These are phyloP conservation scores for Pantherophis alleghaniensis DNA, from an alignment of 2,797 vertebrate species.

Conservation along the genomic window DNA sequence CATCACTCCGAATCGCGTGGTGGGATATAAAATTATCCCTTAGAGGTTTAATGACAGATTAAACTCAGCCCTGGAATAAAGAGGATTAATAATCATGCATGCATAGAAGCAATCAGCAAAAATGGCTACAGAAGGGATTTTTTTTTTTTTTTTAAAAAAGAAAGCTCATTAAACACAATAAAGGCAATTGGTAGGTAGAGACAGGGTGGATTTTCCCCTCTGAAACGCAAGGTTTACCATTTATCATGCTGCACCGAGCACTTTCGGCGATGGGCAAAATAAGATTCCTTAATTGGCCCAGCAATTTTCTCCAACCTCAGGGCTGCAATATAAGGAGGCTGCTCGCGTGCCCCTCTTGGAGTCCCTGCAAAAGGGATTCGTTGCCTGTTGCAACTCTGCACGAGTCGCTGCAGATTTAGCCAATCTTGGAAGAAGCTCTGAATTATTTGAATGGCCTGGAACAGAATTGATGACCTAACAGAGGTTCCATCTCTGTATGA, in stretches of 20 bases:
- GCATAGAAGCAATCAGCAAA: conserved; percentile 1
- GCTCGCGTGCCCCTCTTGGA: not conserved
- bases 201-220: not conserved
- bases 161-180: conserved; percentile 32
- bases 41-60: conserved; percentile 70
- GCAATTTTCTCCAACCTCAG: not conserved
- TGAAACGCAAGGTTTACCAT: not conserved
- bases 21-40: conserved; percentile 72
- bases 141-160: not conserved
- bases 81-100: conserved; percentile 49
- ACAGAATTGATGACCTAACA: too few species aligned
- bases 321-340: not conserved
- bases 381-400: not conserved
- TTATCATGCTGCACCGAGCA: not conserved
- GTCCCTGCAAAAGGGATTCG: not conserved
- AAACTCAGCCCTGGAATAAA: conserved; percentile 56
- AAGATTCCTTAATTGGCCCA: not conserved
- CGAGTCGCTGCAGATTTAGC: not conserved
- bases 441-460: too few species aligned
- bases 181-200: not conserved
- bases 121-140: conserved; percentile 30
- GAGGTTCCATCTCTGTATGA: not conserved
- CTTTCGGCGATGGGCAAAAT: not conserved
- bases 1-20: conserved; percentile 67
- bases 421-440: not conserved